Conservation (phyloP, 1,140 invertebrate genomes). For the Apis laboriosa region DNA sequence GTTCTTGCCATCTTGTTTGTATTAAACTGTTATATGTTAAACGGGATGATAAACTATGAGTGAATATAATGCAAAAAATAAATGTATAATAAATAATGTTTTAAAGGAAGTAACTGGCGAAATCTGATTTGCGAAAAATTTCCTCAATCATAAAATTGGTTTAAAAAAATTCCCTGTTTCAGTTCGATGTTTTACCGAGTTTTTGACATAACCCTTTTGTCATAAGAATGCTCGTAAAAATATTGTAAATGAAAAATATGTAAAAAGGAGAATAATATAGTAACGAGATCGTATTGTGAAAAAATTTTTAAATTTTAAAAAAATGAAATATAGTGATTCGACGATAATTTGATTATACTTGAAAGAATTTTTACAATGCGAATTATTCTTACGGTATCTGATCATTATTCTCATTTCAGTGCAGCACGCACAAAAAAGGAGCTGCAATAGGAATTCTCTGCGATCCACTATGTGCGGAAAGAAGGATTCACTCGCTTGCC, state of each 20-base stretch:
- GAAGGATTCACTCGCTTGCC: slow-evolving; percentile 80
- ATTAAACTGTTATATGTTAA: neutral
- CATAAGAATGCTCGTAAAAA: slow-evolving; percentile 10
- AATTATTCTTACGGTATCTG: slow-evolving; percentile 14
- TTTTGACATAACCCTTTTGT: neutral
- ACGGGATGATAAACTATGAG: neutral
- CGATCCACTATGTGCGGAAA: slow-evolving; percentile 81
- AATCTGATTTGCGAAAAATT: neutral
- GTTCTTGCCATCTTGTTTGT: neutral
- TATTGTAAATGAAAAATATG: neutral
- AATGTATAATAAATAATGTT: neutral
- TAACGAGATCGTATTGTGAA: neutral
- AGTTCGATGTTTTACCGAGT: neutral
- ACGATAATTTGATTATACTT: neutral
- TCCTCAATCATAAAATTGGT: neutral
- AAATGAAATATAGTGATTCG: neutral
- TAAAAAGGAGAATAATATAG: neutral
- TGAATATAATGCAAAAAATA: neutral
- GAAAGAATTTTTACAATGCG: neutral
- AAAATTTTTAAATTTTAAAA: neutral
- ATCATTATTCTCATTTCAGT: slow-evolving; percentile 76
- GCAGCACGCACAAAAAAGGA: slow-evolving; percentile 79
- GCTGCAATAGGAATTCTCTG: slow-evolving; percentile 83
- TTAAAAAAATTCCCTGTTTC: neutral
- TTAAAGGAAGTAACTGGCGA: neutral